Percentiles rank a stretch among this genome's conserved stretches.
These are phyloP conservation scores for Sebastes itinus DNA, from an alignment of 2,797 vertebrate species.

Conservation along the genomic window DNA sequence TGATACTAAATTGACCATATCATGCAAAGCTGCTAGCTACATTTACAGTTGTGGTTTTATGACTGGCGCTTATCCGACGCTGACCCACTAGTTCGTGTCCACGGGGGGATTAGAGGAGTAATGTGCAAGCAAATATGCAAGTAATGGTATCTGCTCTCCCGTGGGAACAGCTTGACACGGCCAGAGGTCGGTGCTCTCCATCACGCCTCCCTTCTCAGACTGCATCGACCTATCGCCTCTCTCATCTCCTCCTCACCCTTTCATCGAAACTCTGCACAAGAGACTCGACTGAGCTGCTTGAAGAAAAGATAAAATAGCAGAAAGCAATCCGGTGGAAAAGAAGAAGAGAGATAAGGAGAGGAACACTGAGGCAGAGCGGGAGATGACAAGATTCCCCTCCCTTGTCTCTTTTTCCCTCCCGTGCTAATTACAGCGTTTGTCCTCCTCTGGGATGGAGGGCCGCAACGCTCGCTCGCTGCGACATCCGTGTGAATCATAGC, in stretches of 20 bases:
- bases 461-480: background rate
- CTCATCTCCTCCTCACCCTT: constrained; percentile 18
- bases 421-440: constrained; percentile 56
- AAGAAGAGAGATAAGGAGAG: constrained; percentile 33
- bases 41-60: constrained; percentile 31
- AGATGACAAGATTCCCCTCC: constrained; percentile 50
- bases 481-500: constrained; percentile 25
- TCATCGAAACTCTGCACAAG: constrained; percentile 29
- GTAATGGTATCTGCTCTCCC: constrained; percentile 19
- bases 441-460: constrained; percentile 15
- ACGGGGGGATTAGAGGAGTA: background rate
- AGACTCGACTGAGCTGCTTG: constrained; percentile 2
- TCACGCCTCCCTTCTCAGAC: background rate
- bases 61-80: constrained; percentile 1
- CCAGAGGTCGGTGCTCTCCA: constrained; percentile 50
- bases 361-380: constrained; percentile 3
- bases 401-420: constrained; percentile 6
- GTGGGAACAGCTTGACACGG: constrained; percentile 41
- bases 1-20: constrained; percentile 27
- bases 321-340: constrained; percentile 28
- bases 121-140: constrained; percentile 7
- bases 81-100: constrained; percentile 9
- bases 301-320: constrained; percentile 42
- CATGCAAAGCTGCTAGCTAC: constrained; percentile 19
- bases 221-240: constrained; percentile 16